Evolutionary conservation across 2,113 vertebrate species (phyloP), one percentile per base, ranked within the genome.

Genomic region (Malurus alboscapulatus): DNA sequence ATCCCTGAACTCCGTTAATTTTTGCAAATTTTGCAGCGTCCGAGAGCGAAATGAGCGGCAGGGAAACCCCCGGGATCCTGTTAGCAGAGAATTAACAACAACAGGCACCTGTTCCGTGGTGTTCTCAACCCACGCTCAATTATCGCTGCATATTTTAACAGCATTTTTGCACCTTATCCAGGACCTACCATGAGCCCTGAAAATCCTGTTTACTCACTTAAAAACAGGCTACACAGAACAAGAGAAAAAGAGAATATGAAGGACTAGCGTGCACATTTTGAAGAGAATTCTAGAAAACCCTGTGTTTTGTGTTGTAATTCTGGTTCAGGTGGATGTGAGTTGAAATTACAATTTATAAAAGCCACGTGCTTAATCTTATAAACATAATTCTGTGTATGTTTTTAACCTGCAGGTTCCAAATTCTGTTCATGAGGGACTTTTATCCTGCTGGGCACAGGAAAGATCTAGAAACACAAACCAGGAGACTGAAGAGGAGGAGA

Each of bases 81-180:
- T 29, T 63, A 83, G 1, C 78, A 53, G 66, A 0, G 48, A 45
- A 32, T 87, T 74, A 48, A 59, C 93, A 83, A 77, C 58, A 92
- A 55, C 87, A 80, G 84, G 82, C 87, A 86, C 84, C 87, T 94
- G 89, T 48, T 80, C 72, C 4, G 27, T 11, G 32, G 51, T 7
- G 65, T 10, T 71, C 78, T 59, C 42, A 53, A 38, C 38, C 38
- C 38, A 91, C 93, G 80, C 62, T 78, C 93, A 94, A 91, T 96
- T 95, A 90, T 80, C 79, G 67, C 75, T 48, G 51, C 89, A 80
- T 91, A 87, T 74, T 87, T 88, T 82, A 80, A 40, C 78, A 77
- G 87, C 8, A 26, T 88, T 93, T 36, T 32, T 69, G 38, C 74
- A 38, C 93, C 75, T 91, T 62, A 77, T 76, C 71, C 26, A 27